These are phyloP conservation scores for Thunnus albacares DNA, from an alignment of 2,797 vertebrate species.

Conservation along the genomic window DNA sequence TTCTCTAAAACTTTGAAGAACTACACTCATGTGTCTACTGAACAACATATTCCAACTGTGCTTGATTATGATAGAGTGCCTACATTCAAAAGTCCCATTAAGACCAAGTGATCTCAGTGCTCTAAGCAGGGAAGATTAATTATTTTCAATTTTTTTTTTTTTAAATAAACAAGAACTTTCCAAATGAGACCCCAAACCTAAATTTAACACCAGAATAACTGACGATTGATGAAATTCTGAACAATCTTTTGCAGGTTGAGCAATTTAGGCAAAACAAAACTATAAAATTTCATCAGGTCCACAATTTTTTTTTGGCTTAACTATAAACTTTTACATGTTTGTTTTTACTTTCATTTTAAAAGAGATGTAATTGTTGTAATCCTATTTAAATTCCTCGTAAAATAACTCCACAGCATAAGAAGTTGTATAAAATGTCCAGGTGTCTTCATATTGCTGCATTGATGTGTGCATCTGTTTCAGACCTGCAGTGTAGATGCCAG, in stretches of 20 bases:
- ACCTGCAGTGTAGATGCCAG: slow-evolving; percentile 85
- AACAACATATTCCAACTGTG: slow-evolving; percentile 7
- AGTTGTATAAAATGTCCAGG: not conserved
- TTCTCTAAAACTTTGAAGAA: slow-evolving; percentile 25
- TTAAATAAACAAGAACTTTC: not conserved
- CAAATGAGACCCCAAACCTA: not conserved
- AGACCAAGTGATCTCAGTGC: not conserved
- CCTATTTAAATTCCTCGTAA: not conserved
- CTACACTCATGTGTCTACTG: not conserved
- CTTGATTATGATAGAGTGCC: not conserved
- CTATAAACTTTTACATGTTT: not conserved
- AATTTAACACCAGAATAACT: not conserved
- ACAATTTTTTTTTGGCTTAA: not conserved
- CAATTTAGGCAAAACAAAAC: not conserved
- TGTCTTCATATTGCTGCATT: not conserved
- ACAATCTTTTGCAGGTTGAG: not conserved
- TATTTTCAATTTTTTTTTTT: not conserved
- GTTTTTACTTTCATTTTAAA: too few relatives aligned
- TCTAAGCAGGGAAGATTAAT: not conserved
- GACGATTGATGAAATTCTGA: not conserved
- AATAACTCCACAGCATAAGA: not conserved
- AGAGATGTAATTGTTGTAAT: too few relatives aligned
- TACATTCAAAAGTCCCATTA: not conserved
- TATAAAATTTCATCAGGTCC: not conserved
- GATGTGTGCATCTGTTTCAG: slow-evolving; percentile 15